These are phyloP conservation scores for Bombus haemorrhoidalis DNA, from an alignment of 1,140 invertebrate genomes.

Conservation along the genomic window DNA sequence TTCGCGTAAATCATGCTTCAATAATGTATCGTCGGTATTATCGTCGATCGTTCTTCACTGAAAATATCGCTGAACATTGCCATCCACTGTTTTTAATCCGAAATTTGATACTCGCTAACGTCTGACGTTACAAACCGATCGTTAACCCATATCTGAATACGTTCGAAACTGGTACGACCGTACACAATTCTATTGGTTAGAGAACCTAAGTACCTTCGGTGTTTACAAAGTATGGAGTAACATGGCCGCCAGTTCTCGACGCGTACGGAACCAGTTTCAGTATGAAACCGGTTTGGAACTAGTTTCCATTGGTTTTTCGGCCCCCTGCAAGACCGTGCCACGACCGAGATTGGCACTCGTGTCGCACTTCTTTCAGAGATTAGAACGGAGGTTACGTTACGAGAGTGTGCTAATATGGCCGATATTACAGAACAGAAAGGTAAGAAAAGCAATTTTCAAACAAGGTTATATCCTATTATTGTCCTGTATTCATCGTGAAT, in stretches of 20 bases:
- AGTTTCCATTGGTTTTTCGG: slow-evolving; percentile 71
- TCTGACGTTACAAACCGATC: no score
- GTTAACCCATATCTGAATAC: slow-evolving; percentile 3
- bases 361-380: slow-evolving; percentile 43
- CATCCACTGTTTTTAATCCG: no score
- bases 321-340: slow-evolving; percentile 35
- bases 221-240: slow-evolving; percentile 28
- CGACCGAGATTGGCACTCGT: slow-evolving; percentile 52
- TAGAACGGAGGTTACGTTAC: slow-evolving; percentile 46
- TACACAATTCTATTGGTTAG: neutral
- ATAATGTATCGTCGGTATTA: neutral
- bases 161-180: slow-evolving; percentile 49
- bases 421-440: slow-evolving; percentile 47
- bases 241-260: slow-evolving; percentile 58
- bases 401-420: slow-evolving; percentile 39
- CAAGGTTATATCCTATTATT: neutral
- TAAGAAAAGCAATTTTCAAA: slow-evolving; percentile 43
- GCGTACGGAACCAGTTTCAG: slow-evolving; percentile 70
- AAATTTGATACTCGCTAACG: no score
- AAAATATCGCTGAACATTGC: neutral
- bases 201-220: neutral
- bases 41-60: neutral
- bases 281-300: slow-evolving; percentile 72
- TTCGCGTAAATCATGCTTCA: slow-evolving; percentile 1
- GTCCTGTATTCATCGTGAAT: neutral